Evolutionary conservation across 2,797 vertebrate species (phyloP), one percentile per base, ranked within the genome.

Genomic region (Hemibagrus guttatus): DNA sequence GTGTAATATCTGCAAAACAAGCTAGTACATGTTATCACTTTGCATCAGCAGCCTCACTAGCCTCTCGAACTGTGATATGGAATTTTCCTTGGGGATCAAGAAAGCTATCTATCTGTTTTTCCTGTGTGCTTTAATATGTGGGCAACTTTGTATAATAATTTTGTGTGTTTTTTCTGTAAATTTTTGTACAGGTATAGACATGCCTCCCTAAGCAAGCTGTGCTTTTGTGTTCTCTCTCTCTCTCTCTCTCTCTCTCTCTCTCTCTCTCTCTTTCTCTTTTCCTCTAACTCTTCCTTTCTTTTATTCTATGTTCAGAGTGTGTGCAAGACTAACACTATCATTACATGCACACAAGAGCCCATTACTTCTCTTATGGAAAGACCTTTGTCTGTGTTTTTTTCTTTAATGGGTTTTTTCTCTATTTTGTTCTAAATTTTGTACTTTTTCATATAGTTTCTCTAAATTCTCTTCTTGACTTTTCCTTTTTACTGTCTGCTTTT

Each of bases 281-380:
- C 14, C 81, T 87, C 58, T 78, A 56, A 58, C 85, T 54, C 59
- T 82, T 86, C 52, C 49, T 74, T 82, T 42, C 58, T 82, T 39
- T 79, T 85, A 49, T 39, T 84, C 69, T 74, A 52, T 39, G 28
- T 87, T 86, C 79, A 86, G 82, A 84, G 81, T 64, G 83, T 87
- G 84, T 87, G 79, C 84, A 80, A 39, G 84, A 86, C 86, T 61
- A 87, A 86, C 87, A 87, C 88, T 87, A 86, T 89, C 83, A 90
- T 89, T 89, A 90, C 85, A 81, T 52, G 85, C 90, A 87, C 89
- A 90, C 85, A 88, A 49, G 84, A 87, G 89, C 87, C 88, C 90
- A 91, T 91, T 91, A 91, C 87, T 74, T 87, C 87, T 85, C 76
- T 83, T 89, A 87, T 86, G 89, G 89, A 91, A 89, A 90, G 83